Conservation (phyloP, 1,140 invertebrate genomes). For the Drosophila bocqueti region DNA sequence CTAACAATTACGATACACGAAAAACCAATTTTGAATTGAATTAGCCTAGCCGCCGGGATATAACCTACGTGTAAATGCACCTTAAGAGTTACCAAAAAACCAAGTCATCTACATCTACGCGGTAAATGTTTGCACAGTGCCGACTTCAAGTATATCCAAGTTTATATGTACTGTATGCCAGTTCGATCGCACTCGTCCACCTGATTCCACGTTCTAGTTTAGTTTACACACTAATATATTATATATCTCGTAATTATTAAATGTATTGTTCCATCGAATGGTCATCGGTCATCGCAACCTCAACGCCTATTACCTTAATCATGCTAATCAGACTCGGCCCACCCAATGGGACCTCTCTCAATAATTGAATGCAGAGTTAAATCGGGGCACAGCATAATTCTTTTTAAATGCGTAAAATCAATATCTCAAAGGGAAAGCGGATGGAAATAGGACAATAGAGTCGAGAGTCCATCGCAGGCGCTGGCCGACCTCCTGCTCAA, state of each 20-base stretch:
- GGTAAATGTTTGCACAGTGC: slow-evolving; percentile 4
- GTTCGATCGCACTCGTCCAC: background rate
- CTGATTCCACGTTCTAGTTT: slow-evolving; percentile 13
- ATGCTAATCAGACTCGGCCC: background rate
- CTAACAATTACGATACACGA: slow-evolving; percentile 17
- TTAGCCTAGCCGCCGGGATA: slow-evolving; percentile 18
- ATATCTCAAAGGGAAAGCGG: background rate
- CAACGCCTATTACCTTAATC: slow-evolving; percentile 15
- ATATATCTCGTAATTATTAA: slow-evolving; percentile 10
- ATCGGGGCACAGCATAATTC: background rate
- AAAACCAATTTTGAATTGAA: slow-evolving; percentile 61
- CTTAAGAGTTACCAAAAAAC: slow-evolving; percentile 33
- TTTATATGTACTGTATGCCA: background rate
- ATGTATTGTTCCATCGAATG: slow-evolving; percentile 15
- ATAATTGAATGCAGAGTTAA: background rate
- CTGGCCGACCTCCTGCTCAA: slow-evolving; percentile 17
- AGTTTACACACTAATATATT: slow-evolving; percentile 1
- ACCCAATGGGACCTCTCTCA: background rate
- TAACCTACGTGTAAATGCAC: slow-evolving; percentile 31
- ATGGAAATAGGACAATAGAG: background rate
- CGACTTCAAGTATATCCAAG: slow-evolving; percentile 17
- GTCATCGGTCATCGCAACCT: background rate
- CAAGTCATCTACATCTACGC: slow-evolving; percentile 3
- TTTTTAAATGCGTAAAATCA: slow-evolving; percentile 5
- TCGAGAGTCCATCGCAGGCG: background rate